These are phyloP conservation scores for Sphaeramia orbicularis DNA, from an alignment of 2,797 vertebrate species.

Conservation along the genomic window DNA sequence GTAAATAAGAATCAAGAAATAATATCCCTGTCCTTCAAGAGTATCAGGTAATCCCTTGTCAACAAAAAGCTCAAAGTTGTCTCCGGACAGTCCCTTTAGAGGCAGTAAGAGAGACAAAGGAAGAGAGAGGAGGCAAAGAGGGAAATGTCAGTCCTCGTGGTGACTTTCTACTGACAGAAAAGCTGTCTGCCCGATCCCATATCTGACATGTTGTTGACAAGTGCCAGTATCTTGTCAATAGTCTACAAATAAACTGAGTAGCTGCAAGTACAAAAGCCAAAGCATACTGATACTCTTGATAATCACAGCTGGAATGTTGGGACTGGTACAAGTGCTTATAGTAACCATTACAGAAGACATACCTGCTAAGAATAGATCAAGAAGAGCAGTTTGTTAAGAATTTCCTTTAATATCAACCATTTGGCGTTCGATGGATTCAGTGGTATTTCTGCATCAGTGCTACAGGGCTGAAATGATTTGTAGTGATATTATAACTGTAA, in stretches of 20 bases:
- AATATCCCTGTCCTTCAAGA: slow-evolving; percentile 10
- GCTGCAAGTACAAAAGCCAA: slow-evolving; percentile 60
- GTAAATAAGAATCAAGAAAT: no score
- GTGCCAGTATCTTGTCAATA: slow-evolving; percentile 71
- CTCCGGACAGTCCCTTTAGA: slow-evolving; percentile 41
- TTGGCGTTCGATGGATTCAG: background rate
- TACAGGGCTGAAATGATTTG: no score
- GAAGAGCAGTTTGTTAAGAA: slow-evolving; percentile 47
- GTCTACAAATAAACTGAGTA: slow-evolving; percentile 81
- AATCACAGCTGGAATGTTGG: slow-evolving; percentile 70
- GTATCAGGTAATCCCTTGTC: slow-evolving; percentile 63
- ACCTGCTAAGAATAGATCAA: slow-evolving; percentile 71
- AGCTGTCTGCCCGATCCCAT: slow-evolving; percentile 33
- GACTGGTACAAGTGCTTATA: slow-evolving; percentile 65
- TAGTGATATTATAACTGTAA: background rate
- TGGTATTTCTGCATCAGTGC: no score
- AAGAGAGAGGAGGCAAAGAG: slow-evolving; percentile 21
- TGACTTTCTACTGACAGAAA: slow-evolving; percentile 77
- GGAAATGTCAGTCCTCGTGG: slow-evolving; percentile 48
- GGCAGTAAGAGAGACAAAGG: slow-evolving; percentile 8
- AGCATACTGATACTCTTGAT: slow-evolving; percentile 74
- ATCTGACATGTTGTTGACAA: slow-evolving; percentile 77
- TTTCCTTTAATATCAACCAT: slow-evolving; percentile 36
- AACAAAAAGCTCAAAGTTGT: slow-evolving; percentile 58
- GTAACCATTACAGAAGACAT: slow-evolving; percentile 68